Percentiles rank a stretch among this genome's conserved stretches.
Conservation (phyloP, 2,797 vertebrate species). For the Orestias chungarensis region DNA sequence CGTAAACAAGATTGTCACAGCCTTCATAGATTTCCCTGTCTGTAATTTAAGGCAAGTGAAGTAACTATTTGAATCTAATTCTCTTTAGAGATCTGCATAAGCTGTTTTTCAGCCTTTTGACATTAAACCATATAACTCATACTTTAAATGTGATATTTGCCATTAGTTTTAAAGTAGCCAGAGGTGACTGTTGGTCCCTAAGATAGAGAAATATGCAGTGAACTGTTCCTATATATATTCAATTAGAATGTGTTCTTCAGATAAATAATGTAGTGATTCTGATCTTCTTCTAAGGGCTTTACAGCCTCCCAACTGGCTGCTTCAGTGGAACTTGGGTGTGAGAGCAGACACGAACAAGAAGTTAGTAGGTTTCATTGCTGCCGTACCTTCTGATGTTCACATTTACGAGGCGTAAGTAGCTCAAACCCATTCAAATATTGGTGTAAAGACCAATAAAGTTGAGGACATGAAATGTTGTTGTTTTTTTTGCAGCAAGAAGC, state of each 20-base stretch:
- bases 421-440: constrained; percentile 24
- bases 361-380: constrained; percentile 94
- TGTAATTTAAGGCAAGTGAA: background rate
- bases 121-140: constrained; percentile 49
- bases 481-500: constrained; percentile 85
- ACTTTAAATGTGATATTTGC: constrained; percentile 48
- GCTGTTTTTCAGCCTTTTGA: constrained; percentile 21
- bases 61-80: constrained; percentile 3
- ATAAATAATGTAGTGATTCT: constrained; percentile 21
- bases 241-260: constrained; percentile 6
- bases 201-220: constrained; percentile 13
- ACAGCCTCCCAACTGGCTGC: constrained; percentile 89
- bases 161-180: constrained; percentile 21
- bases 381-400: constrained; percentile 87
- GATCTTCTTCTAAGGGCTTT: constrained; percentile 82
- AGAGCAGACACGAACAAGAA: constrained; percentile 91
- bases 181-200: constrained; percentile 14
- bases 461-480: constrained; percentile 7
- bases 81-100: constrained; percentile 25
- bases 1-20: background rate
- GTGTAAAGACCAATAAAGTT: constrained; percentile 28
- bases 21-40: background rate
- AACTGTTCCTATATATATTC: background rate
- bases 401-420: constrained; percentile 88
- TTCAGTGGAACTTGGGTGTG: constrained; percentile 93